Evolutionary conservation across 2,113 vertebrate species (phyloP).

Genomic region (Myotis yumanensis): DNA sequence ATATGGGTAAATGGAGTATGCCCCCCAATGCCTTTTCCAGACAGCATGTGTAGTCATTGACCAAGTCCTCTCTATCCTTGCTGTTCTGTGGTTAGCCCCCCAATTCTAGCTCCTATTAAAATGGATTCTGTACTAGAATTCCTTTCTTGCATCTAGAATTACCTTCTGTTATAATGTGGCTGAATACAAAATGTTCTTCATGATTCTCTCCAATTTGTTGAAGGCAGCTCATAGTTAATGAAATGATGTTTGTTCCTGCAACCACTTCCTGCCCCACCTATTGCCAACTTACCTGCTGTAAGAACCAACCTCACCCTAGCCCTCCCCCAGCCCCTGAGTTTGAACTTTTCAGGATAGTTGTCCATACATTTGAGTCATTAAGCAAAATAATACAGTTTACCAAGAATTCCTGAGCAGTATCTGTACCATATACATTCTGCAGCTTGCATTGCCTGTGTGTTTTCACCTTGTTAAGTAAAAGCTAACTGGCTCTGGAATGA

Average conservation of each 20-base stretch:
- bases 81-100: neutral
- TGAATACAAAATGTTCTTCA: neutral
- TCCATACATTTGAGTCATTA: neutral
- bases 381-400: neutral
- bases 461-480: neutral
- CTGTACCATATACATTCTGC: neutral
- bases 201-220: neutral
- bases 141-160: neutral
- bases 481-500: neutral
- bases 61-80: neutral
- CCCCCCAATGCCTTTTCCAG: neutral
- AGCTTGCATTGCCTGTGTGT: neutral
- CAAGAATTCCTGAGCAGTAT: neutral
- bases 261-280: neutral
- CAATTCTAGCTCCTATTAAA: neutral
- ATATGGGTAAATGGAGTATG: neutral
- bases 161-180: neutral
- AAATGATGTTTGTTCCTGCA: neutral
- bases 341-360: neutral
- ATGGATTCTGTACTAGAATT: neutral
- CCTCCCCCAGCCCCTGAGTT: fast-evolving
- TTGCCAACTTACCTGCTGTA: neutral
- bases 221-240: neutral
- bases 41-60: neutral
- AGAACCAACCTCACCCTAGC: neutral